Evolutionary conservation across 2,797 vertebrate species (phyloP).

Genomic region (Sylvilagus floridanus): DNA sequence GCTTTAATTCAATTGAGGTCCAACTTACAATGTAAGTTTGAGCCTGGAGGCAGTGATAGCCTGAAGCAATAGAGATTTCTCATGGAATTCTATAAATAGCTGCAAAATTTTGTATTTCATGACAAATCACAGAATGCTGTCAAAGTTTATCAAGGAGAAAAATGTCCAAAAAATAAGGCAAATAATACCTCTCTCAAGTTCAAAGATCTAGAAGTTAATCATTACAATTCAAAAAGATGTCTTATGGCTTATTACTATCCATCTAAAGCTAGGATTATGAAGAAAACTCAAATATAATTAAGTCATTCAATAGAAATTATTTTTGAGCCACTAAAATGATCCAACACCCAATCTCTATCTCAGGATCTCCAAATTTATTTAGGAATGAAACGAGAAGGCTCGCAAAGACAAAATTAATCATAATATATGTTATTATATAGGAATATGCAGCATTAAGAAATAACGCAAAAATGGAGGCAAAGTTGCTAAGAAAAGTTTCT

Average conservation of each 20-base stretch:
- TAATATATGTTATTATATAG: neutral
- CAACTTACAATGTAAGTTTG: neutral
- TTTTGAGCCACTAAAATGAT: conserved; percentile 4
- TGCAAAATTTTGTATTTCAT: conserved; percentile 9
- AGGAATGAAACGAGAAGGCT: neutral
- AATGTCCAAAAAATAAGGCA: neutral
- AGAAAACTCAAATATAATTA: neutral
- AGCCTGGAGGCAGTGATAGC: neutral
- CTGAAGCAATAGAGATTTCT: neutral
- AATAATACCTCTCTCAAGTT: neutral
- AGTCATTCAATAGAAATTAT: conserved; percentile 10
- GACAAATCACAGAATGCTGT: neutral
- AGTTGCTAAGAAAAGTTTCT: neutral
- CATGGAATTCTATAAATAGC: neutral
- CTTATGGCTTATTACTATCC: neutral
- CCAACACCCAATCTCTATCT: neutral
- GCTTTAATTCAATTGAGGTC: neutral
- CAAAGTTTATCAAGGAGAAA: neutral
- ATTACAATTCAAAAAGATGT: neutral
- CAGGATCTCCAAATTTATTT: neutral
- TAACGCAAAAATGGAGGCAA: neutral
- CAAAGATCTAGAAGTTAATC: neutral
- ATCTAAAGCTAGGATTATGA: neutral
- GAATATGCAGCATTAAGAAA: neutral
- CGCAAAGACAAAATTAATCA: neutral